phyloP scores from a whole-genome alignment of 2,888 invertebrate species.

The Ptychoptera albimana region DNA sequence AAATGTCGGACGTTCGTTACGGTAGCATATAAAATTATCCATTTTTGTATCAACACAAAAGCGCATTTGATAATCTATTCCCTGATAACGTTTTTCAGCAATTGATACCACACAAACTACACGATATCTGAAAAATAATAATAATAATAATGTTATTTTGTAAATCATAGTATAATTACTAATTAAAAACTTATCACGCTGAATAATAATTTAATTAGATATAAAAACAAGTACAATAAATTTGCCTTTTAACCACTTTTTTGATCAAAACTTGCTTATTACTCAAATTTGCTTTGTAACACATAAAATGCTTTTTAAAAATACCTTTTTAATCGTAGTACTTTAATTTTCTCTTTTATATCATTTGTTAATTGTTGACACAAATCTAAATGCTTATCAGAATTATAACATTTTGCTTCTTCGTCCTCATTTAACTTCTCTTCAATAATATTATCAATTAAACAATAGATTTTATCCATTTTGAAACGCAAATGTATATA shows the following conservation, averaged over 20 bases:
- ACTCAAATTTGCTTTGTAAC: no score
- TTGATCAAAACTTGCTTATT: no score
- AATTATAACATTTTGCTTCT: constrained; percentile 27
- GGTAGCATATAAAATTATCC: constrained; percentile 25
- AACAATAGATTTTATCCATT: constrained; percentile 22
- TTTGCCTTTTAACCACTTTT: no score
- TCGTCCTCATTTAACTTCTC: constrained; percentile 28
- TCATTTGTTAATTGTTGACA: constrained; percentile 23
- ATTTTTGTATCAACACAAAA: constrained; percentile 25
- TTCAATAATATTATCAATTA: constrained; percentile 24
- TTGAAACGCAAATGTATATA: no score
- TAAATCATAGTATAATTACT: no score
- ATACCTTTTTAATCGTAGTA: constrained; percentile 23
- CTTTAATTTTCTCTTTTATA: constrained; percentile 24
- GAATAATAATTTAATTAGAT: no score
- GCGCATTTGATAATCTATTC: constrained; percentile 24
- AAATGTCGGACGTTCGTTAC: constrained; percentile 26
- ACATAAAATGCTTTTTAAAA: no score
- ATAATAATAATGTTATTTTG: background rate
- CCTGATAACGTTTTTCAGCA: constrained; percentile 28
- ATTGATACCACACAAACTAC: constrained; percentile 27
- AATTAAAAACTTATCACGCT: no score
- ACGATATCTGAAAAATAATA: constrained; percentile 19
- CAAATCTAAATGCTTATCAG: constrained; percentile 26
- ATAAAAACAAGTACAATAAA: no score